Evolutionary conservation across 2,888 invertebrate genomes (phyloP), one percentile per base, ranked within the genome.

Genomic region (Eugnorisma glareosa): DNA sequence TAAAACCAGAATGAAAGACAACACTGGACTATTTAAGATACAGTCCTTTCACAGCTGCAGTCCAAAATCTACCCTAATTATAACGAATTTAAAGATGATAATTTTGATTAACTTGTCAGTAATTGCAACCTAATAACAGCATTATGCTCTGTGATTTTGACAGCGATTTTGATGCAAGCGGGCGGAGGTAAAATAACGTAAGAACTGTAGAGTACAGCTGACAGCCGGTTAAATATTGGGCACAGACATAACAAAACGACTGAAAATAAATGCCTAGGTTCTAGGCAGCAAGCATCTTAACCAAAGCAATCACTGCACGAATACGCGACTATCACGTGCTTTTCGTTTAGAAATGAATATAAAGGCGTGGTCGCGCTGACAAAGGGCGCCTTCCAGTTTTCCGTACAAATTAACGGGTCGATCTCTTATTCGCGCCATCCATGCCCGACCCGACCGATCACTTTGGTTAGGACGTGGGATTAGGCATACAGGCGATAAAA

Each of bases 1-100:
- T 77, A 69, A 80, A 84, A 37, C 28, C 21, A 57, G 59, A 67
- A 61, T 70, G 40, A 67, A 67, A 77, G 77, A 67, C 67, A 79
- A 75, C 79, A 59, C 40, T 40, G 40, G 40, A 40, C 35, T 40
- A 40, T 40, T 64, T 64, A n/a, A 28, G n/a, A 64, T 64, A 10
- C 21, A 21, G 35, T 11, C 31, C 31, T 59, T 35, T 61, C 31
- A 35, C 61, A 11, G 2, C 28, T 57, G 57, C 57, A 57, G 57
- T 57, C 7, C 15, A 54, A 18, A 1, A 31, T 2, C 3, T 31
- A 59, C 59, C 18, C 8, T 59, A 57, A 57, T 59, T 18, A 8
- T 3, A 8, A 31, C 18, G 8, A 1, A 3, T 18, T 1, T 59
- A 59, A 57, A 31, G 31, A 31, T 28, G 2, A 35, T 35, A 35